phyloP scores from a whole-genome alignment of 2,797 vertebrate species.

The Enteromius anoplus region DNA sequence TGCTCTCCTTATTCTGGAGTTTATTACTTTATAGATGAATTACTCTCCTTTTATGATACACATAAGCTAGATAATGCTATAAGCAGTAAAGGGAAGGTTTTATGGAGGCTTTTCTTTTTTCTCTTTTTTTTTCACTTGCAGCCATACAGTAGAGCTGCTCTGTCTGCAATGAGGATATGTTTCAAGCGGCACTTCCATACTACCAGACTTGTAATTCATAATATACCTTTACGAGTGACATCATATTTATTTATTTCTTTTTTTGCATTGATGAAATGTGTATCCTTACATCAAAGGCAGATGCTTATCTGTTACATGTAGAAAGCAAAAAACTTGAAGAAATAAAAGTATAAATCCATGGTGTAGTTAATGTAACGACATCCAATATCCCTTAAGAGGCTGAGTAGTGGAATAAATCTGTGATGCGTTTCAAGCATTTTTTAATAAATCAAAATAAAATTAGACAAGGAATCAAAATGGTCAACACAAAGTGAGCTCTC shows the following conservation, averaged over 20 bases:
- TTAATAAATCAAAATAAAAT: neutral
- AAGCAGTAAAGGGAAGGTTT: constrained; percentile 75
- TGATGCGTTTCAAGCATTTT: too few species aligned
- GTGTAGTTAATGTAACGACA: neutral
- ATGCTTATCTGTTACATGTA: neutral
- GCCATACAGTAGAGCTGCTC: neutral
- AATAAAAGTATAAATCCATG: neutral
- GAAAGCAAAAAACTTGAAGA: neutral
- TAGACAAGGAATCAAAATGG: neutral
- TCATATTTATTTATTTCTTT: neutral
- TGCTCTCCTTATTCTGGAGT: constrained; percentile 74
- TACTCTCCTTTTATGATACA: constrained; percentile 77
- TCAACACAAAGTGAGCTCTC: neutral
- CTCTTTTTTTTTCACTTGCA: constrained; percentile 3
- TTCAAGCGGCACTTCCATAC: neutral
- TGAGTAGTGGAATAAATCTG: too few species aligned
- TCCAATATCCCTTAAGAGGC: too few species aligned
- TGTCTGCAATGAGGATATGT: constrained; percentile 27
- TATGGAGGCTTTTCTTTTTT: constrained; percentile 63
- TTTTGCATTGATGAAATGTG: constrained; percentile 2
- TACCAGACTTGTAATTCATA: constrained; percentile 13
- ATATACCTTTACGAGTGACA: constrained; percentile 13
- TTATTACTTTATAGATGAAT: constrained; percentile 77
- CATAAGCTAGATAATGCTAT: constrained; percentile 79
- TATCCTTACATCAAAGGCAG: neutral